Conservation (phyloP, 2,888 invertebrate species). For the Andricus quercusramuli region DNA sequence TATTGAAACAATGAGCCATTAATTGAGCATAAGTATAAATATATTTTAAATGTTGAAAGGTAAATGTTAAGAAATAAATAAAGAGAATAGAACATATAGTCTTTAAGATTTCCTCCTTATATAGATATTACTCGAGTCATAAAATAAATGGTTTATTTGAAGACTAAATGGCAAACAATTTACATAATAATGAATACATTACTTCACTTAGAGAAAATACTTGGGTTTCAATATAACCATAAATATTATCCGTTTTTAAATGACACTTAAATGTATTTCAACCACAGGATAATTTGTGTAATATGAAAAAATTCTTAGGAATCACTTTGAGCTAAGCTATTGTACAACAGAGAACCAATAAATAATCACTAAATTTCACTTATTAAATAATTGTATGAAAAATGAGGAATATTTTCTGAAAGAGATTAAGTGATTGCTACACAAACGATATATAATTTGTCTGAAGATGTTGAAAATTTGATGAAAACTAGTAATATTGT, state of each 20-base stretch:
- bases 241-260: slow-evolving; percentile 16
- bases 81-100: not conserved
- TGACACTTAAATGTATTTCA: slow-evolving; percentile 1
- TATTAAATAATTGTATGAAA: no score
- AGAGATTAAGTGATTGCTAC: no score
- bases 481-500: no score
- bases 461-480: no score
- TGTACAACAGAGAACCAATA: not conserved
- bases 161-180: slow-evolving; percentile 22
- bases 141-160: slow-evolving; percentile 17
- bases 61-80: no score
- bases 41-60: no score
- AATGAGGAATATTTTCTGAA: no score
- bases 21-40: not conserved
- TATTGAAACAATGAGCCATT: not conserved
- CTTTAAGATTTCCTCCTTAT: not conserved
- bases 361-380: no score
- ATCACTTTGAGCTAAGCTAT: slow-evolving; percentile 11
- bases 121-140: not conserved
- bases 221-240: not conserved
- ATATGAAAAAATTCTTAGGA: slow-evolving; percentile 4
- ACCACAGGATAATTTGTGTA: slow-evolving; percentile 32
- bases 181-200: slow-evolving; percentile 23
- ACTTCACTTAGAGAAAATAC: slow-evolving; percentile 14
- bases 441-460: no score